phyloP scores from a whole-genome alignment of 2,888 invertebrate species.

The Rhopalosiphum nymphaeae region DNA sequence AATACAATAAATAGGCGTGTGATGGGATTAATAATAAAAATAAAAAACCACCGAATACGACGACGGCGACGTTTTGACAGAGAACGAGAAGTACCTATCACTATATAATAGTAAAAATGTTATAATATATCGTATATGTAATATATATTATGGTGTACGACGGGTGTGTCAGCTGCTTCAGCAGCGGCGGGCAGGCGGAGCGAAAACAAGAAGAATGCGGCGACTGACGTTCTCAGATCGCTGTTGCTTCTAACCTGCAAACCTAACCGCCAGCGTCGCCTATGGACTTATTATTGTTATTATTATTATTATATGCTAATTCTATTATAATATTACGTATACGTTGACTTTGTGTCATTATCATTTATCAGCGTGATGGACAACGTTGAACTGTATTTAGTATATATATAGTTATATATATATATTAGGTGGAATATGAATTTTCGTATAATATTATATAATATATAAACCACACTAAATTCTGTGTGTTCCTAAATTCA shows the following conservation, averaged over 20 bases:
- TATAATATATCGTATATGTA: neutral
- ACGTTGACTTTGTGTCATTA: neutral
- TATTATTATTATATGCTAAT: slow-evolving; percentile 17
- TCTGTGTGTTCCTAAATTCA: neutral
- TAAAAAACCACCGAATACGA: neutral
- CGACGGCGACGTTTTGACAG: slow-evolving; percentile 56
- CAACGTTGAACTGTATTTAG: neutral
- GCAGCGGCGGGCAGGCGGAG: slow-evolving; percentile 34
- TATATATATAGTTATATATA: neutral
- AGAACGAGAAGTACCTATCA: slow-evolving; percentile 12
- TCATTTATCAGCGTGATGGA: neutral
- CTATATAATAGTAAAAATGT: neutral
- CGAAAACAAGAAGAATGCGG: slow-evolving; percentile 47
- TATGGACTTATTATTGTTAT: neutral
- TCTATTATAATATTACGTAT: neutral
- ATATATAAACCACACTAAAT: neutral
- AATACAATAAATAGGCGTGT: slow-evolving; percentile 55
- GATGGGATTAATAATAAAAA: slow-evolving; percentile 21
- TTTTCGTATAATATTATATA: neutral
- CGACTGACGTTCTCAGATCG: neutral
- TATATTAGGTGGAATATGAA: neutral
- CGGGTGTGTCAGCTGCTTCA: slow-evolving; percentile 40
- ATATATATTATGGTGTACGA: slow-evolving; percentile 6
- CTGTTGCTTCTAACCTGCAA: slow-evolving; percentile 21
- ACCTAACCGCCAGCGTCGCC: neutral